Percentiles rank a stretch among this genome's conserved stretches.
These are phyloP conservation scores for Hoplostethus mediterraneus DNA, from an alignment of 2,797 vertebrate genomes.

Conservation along the genomic window DNA sequence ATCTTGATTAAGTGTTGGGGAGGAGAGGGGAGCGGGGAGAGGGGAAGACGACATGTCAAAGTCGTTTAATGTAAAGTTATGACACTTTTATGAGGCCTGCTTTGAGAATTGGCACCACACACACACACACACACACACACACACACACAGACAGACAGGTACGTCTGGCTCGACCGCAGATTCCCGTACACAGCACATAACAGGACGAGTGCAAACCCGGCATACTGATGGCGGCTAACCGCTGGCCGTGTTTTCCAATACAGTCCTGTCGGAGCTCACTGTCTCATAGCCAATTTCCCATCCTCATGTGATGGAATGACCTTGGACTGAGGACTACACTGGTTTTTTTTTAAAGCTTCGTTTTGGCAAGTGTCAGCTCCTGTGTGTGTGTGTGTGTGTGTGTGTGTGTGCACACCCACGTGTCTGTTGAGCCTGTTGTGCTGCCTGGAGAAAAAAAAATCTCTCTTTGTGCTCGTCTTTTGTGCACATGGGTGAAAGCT, in stretches of 20 bases:
- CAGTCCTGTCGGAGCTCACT: neutral
- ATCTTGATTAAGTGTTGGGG: slow-evolving; percentile 77
- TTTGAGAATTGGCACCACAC: slow-evolving; percentile 53
- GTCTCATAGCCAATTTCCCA: slow-evolving; percentile 56
- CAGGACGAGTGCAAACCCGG: slow-evolving; percentile 26
- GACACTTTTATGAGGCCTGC: slow-evolving; percentile 74
- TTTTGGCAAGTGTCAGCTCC: slow-evolving; percentile 60
- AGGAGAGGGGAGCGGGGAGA: slow-evolving; percentile 13
- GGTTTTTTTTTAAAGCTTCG: slow-evolving; percentile 46
- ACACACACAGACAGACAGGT: slow-evolving; percentile 13
- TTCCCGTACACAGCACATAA: slow-evolving; percentile 37
- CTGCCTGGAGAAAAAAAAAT: slow-evolving; percentile 30
- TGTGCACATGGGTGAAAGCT: slow-evolving; percentile 54
- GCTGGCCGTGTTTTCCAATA: slow-evolving; percentile 20
- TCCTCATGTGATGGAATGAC: slow-evolving; percentile 55
- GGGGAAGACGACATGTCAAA: slow-evolving; percentile 62
- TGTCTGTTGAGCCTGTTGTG: slow-evolving; percentile 11
- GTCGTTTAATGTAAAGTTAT: slow-evolving; percentile 73
- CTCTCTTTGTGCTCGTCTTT: slow-evolving; percentile 58
- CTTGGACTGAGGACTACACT: slow-evolving; percentile 50
- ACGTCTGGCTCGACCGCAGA: slow-evolving; percentile 34
- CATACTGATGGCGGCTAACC: slow-evolving; percentile 44
- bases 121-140: neutral
- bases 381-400: slow-evolving; percentile 24
- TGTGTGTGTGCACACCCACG: slow-evolving; percentile 9